Base-by-base conservation (phyloP, 1,140 invertebrate genomes). In the Pogonus chalceus region DNA sequence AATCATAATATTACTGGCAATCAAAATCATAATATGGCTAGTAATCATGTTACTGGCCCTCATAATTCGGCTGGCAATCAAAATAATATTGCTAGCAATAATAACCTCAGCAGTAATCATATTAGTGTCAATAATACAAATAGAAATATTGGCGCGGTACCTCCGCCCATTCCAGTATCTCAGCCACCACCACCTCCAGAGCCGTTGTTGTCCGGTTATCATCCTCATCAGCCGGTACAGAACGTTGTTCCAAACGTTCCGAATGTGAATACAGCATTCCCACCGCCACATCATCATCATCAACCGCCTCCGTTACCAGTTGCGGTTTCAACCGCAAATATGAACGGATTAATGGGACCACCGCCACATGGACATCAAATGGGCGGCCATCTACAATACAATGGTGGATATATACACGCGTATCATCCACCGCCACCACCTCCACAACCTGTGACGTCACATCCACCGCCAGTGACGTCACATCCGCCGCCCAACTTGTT, bases 271-370 rank as follows among this genome's bases (percentile, higher is more conserved):
- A 26, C 22, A 14, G 26, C 37, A 20, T 23, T 26, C 18, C 56
- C 52, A 18, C 55, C 48, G 23, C 49, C 24, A 39, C 43, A 51
- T 24, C 50, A 49, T 12, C 57, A 54, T 22, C 53, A 56, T 48
- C 58, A 53, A 7, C 55, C 56, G 24, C 49, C 35, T n/a, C 55
- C 46, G 16, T 59, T 57, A 39, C 54, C 52, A 1, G 47, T 54
- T 26, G 4, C 60, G 55, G 39, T 58, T 57, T 22, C 54, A 48
- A 26, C 18, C 54, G 51, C 43, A 21, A 24, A 50, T 52, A 50
- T 55, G 50, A 49, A 35, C 49, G 26, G 26, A 56, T 43, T 48
- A 43, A n/a, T n/a, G n/a, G n/a, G n/a, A 49, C 56, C 49, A 18
- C 57, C 49, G 2, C 55, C 43, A 52, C 47, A 4, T 1, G 31